Conservation (phyloP, 2,888 invertebrate species). For the Drosophila cognata region DNA sequence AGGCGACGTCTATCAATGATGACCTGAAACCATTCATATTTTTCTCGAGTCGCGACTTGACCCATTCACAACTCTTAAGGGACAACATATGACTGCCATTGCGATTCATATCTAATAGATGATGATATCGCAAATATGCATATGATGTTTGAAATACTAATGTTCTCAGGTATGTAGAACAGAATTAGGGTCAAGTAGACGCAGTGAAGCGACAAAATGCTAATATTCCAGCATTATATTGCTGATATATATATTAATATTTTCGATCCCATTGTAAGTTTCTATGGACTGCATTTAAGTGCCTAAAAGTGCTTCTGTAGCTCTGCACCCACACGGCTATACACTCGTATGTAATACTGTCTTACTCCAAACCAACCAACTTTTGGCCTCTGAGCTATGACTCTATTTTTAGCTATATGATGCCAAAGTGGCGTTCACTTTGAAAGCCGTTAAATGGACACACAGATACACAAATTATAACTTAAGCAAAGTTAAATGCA, state of each 20-base stretch:
- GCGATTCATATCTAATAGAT: background rate
- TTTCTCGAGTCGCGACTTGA: constrained; percentile 18
- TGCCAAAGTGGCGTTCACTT: constrained; percentile 68
- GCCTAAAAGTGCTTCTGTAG: constrained; percentile 6
- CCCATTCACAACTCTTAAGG: constrained; percentile 18
- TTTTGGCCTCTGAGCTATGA: constrained; percentile 63
- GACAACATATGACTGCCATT: background rate
- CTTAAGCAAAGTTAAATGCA: constrained; percentile 66
- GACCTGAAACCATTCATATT: constrained; percentile 38
- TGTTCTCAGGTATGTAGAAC: background rate
- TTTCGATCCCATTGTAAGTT: background rate
- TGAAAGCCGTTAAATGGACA: constrained; percentile 65
- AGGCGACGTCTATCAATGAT: constrained; percentile 36
- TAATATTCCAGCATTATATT: background rate
- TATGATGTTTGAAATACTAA: background rate
- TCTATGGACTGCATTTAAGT: constrained; percentile 14
- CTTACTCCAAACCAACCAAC: constrained; percentile 7
- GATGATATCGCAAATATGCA: background rate
- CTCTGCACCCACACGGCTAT: constrained; percentile 31
- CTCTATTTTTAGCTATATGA: constrained; percentile 76
- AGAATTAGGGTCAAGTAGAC: background rate
- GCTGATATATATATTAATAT: background rate
- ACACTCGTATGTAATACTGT: constrained; percentile 21
- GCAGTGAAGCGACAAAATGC: rapidly evolving
- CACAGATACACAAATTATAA: constrained; percentile 77